Percentiles rank a stretch among this genome's conserved stretches.
Conservation (phyloP, 2,888 invertebrate genomes). For the Clistopyga incitator region DNA sequence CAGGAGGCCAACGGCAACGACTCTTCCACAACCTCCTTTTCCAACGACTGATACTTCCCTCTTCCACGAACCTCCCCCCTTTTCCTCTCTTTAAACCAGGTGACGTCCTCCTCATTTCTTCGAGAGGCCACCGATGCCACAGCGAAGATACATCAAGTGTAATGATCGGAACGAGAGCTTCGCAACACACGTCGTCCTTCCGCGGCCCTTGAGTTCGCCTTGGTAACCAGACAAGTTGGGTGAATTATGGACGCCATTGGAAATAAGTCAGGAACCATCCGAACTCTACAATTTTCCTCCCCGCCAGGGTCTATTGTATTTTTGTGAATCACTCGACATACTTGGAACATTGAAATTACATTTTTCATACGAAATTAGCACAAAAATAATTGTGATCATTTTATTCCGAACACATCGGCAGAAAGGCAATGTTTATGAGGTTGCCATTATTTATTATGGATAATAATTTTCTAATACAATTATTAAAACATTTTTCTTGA, state of each 20-base stretch:
- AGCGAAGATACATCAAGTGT: constrained; percentile 16
- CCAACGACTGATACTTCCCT: constrained; percentile 54
- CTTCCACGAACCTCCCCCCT: constrained; percentile 49
- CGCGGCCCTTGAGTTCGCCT: neutral
- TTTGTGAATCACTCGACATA: neutral
- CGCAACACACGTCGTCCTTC: neutral
- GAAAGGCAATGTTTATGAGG: neutral
- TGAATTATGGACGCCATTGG: neutral
- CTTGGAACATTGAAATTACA: neutral
- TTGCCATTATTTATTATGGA: neutral
- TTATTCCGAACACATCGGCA: too few species aligned
- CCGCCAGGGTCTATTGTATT: neutral
- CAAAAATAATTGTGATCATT: too few species aligned
- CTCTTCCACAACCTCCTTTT: constrained; percentile 65
- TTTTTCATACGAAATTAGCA: too few species aligned
- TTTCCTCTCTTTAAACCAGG: constrained; percentile 11
- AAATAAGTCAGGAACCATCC: neutral
- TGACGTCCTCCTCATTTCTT: constrained; percentile 24
- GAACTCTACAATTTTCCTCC: neutral
- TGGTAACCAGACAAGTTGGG: neutral
- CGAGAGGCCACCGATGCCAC: constrained; percentile 1
- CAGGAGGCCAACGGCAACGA: constrained; percentile 74
- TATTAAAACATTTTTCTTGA: neutral
- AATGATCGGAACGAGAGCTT: constrained; percentile 10
- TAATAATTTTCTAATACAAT: neutral